Percentiles rank a stretch among this genome's conserved stretches.
phyloP scores from a whole-genome alignment of 2,113 vertebrate species.

The Anolis carolinensis region DNA sequence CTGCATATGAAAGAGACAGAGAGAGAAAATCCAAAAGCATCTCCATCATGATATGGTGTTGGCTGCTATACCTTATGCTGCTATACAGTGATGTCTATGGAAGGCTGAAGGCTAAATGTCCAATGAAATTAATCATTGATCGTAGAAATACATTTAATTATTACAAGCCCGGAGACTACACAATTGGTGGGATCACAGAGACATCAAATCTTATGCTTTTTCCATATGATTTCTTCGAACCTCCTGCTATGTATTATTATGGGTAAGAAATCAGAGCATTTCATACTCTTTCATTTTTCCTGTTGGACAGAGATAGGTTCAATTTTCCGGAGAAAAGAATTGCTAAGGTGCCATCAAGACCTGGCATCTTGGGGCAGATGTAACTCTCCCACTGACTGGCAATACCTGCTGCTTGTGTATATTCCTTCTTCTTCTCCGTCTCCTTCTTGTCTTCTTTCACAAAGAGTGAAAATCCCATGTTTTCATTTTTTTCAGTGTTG shows the following conservation, averaged over 20 bases:
- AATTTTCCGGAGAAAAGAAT: too few species aligned
- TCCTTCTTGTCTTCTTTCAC: too few species aligned
- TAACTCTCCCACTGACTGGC: too few species aligned
- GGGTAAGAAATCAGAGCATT: background rate
- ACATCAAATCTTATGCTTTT: background rate
- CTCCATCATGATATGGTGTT: background rate
- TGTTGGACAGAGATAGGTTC: too few species aligned
- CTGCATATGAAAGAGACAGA: background rate
- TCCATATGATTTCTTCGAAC: background rate
- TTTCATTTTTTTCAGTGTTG: too few species aligned
- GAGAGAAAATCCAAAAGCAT: background rate
- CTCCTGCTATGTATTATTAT: fast-evolving
- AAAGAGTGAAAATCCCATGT: too few species aligned
- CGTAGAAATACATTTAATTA: background rate
- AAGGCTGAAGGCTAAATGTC: background rate
- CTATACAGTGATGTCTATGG: too few species aligned
- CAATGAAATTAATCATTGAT: background rate
- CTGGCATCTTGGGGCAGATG: too few species aligned
- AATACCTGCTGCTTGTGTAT: too few species aligned
- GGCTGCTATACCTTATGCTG: background rate
- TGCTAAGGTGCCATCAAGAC: too few species aligned
- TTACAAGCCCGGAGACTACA: background rate
- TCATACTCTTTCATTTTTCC: background rate
- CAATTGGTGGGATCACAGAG: background rate
- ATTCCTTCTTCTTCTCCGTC: too few species aligned